Base-by-base conservation (phyloP, 2,888 invertebrate species). In the Bugulina stolonifera region DNA sequence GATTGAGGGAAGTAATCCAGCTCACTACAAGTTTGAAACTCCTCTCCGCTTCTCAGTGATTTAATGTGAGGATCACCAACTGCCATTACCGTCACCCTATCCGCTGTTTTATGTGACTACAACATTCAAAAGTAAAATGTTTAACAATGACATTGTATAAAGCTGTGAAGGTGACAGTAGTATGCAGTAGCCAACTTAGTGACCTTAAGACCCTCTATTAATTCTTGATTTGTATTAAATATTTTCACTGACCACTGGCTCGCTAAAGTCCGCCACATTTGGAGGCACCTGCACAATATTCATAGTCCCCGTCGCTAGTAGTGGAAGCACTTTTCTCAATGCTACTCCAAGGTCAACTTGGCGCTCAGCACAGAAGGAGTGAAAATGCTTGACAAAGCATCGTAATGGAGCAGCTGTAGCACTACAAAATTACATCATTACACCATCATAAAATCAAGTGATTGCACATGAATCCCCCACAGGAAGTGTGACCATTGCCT, bases 41-140 rank as follows among this genome's bases (percentile, higher is more conserved):
- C n/a, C 2, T 34, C 32, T 2, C 10, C 5, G 10, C 10, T 25
- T n/a, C n/a, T 27, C 18, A 64, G 64, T 10, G 32, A 25, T 64
- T 64, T 25, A 14, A 64, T 32, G 27, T 64, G 64, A 14, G 64
- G 64, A 32, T 64, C 64, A 29, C 64, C 64, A 2, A 64, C 64
- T 32, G 32, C 64, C 64, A 32, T 32, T 29, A 64, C 32, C 3
- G 64, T 64, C 2, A 64, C 32, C 10, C 64, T 22, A 32, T 64
- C 64, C 2, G 3, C 5, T 3, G 32, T 64, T 14, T 25, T 29
- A 32, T 29, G 27, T 10, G 18, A 14, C 64, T 64, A 27, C 27
- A 64, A 64, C 22, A 43, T 18, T 10, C 18, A 43, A 43, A n/a
- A n/a, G n/a, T n/a, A n/a, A n/a, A n/a, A n/a, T n/a, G n/a, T n/a